Evolutionary conservation across 2,113 vertebrate species (phyloP).

Genomic region (Xenopus tropicalis): UCB_Xtro_10.0 CM004448.2:42137501-42138000

Average conservation of each 20-base stretch:
- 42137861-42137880: conserved; percentile 85
- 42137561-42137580: conserved; percentile 83
- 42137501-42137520: conserved; percentile 80
- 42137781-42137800: conserved; percentile 68
- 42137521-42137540: conserved; percentile 76
- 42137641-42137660: conserved; percentile 76
- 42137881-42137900: conserved; percentile 94
- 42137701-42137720: conserved; percentile 84
- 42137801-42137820: conserved; percentile 74
- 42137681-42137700: conserved; percentile 81
- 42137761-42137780: conserved; percentile 77
- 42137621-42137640: conserved; percentile 91
- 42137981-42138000: conserved; percentile 78
- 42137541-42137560: conserved; percentile 74
- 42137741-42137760: conserved; percentile 79
- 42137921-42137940: conserved; percentile 80
- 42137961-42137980: conserved; percentile 95
- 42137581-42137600: conserved; percentile 80
- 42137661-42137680: conserved; percentile 85
- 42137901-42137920: conserved; percentile 86
- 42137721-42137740: conserved; percentile 70
- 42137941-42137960: conserved; percentile 78
- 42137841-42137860: conserved; percentile 85
- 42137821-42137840: conserved; percentile 79
- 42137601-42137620: conserved; percentile 75